A percentile compares a stretch with the other conserved stretches of the same genome.
These are phyloP conservation scores for Ceyx cyanopectus DNA, from an alignment of 2,113 vertebrate genomes.

Conservation along the genomic window DNA sequence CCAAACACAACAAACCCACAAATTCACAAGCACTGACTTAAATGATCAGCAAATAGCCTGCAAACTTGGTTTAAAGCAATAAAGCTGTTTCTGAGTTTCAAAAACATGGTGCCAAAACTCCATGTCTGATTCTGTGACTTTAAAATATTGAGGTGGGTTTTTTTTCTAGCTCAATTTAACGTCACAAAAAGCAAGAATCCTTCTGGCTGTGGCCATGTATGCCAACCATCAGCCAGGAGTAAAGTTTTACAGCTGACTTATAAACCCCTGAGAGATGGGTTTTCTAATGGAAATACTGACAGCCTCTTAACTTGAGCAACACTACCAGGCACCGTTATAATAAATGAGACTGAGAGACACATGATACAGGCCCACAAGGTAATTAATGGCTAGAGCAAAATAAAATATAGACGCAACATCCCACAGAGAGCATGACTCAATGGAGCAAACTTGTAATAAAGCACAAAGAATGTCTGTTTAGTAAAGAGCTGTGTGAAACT, in stretches of 20 bases:
- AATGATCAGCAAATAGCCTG: neutral
- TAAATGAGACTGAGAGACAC: slow-evolving; percentile 75
- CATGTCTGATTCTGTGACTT: neutral
- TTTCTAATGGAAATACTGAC: slow-evolving; percentile 81
- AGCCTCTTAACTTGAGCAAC: slow-evolving; percentile 66
- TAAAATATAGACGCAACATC: slow-evolving; percentile 76
- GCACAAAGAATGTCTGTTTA: slow-evolving; percentile 76
- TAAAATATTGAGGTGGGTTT: neutral
- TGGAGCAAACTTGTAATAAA: slow-evolving; percentile 80
- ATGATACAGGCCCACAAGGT: slow-evolving; percentile 76
- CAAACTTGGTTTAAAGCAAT: neutral
- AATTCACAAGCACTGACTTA: neutral
- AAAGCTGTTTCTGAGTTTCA: neutral
- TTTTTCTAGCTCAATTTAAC: neutral
- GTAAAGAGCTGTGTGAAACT: slow-evolving; percentile 65
- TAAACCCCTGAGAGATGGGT: slow-evolving; percentile 69
- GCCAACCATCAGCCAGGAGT: slow-evolving; percentile 51
- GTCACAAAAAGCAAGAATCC: neutral
- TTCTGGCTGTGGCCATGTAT: slow-evolving; percentile 43
- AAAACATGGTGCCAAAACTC: neutral
- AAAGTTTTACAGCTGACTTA: slow-evolving; percentile 70
- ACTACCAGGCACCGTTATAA: slow-evolving; percentile 69
- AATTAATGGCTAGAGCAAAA: slow-evolving; percentile 78
- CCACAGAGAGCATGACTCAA: slow-evolving; percentile 78
- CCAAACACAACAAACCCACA: neutral